These are phyloP conservation scores for Dasyurus viverrinus DNA, from an alignment of 2,113 vertebrate species.

Conservation along the genomic window DNA sequence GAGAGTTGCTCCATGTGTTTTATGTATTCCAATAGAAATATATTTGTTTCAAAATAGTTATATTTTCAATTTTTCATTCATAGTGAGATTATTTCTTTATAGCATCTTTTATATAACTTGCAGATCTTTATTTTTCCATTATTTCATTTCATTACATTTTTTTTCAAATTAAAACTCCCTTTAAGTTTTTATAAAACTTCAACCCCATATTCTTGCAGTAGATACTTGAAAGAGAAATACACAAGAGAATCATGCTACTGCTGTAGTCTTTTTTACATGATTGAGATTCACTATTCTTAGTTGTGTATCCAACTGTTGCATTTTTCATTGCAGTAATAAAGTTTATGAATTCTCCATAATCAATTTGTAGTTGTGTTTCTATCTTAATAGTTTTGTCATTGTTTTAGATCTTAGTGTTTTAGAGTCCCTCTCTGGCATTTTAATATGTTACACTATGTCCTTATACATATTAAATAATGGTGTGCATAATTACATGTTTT, in stretches of 20 bases:
- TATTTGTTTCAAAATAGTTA: constrained; percentile 14
- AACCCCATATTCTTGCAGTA: background rate
- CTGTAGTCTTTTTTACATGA: constrained; percentile 49
- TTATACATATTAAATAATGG: constrained; percentile 52
- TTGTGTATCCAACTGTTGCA: constrained; percentile 59
- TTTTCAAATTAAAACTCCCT: constrained; percentile 34
- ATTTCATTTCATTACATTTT: constrained; percentile 7
- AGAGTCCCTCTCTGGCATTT: constrained; percentile 15
- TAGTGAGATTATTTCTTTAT: constrained; percentile 1
- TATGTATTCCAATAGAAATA: background rate
- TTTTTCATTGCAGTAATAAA: constrained; percentile 64
- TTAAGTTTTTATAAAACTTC: constrained; percentile 8
- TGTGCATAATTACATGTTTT: constrained; percentile 39
- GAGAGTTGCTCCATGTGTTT: background rate
- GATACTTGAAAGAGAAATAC: constrained; percentile 50
- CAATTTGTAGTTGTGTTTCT: constrained; percentile 22
- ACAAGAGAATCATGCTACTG: background rate
- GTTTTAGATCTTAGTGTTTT: constrained; percentile 41
- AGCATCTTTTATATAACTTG: background rate
- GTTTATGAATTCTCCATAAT: constrained; percentile 28
- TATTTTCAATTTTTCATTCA: background rate
- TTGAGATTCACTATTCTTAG: constrained; percentile 53
- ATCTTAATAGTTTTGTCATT: constrained; percentile 3
- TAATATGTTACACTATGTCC: background rate
- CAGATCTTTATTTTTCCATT: background rate